These are phyloP conservation scores for Saturnia pavonia DNA, from an alignment of 2,888 invertebrate species.

Conservation along the genomic window DNA sequence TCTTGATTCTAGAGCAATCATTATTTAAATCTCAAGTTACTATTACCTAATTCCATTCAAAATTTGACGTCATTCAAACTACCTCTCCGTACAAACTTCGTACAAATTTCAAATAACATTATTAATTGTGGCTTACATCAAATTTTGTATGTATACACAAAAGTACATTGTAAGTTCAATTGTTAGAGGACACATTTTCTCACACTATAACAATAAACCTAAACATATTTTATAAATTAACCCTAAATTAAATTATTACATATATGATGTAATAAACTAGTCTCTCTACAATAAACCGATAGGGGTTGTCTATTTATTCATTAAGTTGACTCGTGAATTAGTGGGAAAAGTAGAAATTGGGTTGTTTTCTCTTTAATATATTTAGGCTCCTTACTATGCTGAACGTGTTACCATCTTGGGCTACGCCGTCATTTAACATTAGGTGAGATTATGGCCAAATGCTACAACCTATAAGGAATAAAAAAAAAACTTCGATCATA, in stretches of 20 bases:
- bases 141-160: neutral
- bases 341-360: conserved; percentile 66
- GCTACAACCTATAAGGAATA: no score
- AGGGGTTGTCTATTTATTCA: conserved; percentile 73
- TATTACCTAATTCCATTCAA: neutral
- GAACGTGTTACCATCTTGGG: no score
- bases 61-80: neutral
- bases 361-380: neutral
- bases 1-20: neutral
- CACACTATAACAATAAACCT: conserved; percentile 28
- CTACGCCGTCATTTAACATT: no score
- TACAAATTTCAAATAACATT: neutral
- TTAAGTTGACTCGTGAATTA: conserved; percentile 53
- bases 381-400: no score
- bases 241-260: conserved; percentile 42
- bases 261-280: conserved; percentile 53
- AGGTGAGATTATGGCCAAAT: no score
- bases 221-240: conserved; percentile 37
- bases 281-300: conserved; percentile 45
- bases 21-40: neutral
- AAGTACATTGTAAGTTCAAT: no score
- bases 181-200: conserved; percentile 29
- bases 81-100: neutral
- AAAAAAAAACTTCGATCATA: no score
- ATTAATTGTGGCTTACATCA: neutral